Base-by-base conservation (phyloP, 1,140 invertebrate species). In the Anastrepha obliqua region DNA sequence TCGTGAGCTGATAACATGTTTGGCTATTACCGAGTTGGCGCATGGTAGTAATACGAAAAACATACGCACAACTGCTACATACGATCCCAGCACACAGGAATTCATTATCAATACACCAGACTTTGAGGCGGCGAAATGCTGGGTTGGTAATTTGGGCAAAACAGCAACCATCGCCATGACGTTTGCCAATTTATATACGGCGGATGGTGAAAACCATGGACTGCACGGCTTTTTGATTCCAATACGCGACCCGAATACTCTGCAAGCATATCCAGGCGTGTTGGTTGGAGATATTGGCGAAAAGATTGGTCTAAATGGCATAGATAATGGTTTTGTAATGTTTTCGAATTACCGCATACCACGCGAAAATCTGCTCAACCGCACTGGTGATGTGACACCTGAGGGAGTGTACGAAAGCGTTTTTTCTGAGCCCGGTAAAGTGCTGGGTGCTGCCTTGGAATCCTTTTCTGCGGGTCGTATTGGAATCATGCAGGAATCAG, bases 81-180 rank as follows among this genome's bases (percentile, higher is more conserved):
- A 97, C 93, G 97, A 99, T 93, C 94, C 95, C 0, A 93, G 93
- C 39, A 96, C 95, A 9, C 94, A 97, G 94, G 95, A 96, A 93
- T 99, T 99, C 94, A 95, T 99, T 44, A 94, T 99, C 11, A 96
- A 99, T 92, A 97, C 98, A 0, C 98, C 98, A 0, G 97, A 98
- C 93, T 97, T 99, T 94, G 96, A 98, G 94, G 97, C 98, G 44
- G 97, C 97, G 67, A 99, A 99, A 95, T 98, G 97, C 94, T 99
- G 98, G 98, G 95, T 96, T 90, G 98, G 98, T 90, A 97, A 97
- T 94, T 94, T 98, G 94, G 97, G 97, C 96, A 96, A 98, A 95
- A 96, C 96, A 47, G 96, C 97, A 87, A 98, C 98, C 0, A 96
- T 98, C 91, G 97, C 97, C 1, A 92, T 98, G 85, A 94, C 98